Evolutionary conservation across 2,797 vertebrate species (phyloP).

Genomic region (Naso thynnoides): DNA sequence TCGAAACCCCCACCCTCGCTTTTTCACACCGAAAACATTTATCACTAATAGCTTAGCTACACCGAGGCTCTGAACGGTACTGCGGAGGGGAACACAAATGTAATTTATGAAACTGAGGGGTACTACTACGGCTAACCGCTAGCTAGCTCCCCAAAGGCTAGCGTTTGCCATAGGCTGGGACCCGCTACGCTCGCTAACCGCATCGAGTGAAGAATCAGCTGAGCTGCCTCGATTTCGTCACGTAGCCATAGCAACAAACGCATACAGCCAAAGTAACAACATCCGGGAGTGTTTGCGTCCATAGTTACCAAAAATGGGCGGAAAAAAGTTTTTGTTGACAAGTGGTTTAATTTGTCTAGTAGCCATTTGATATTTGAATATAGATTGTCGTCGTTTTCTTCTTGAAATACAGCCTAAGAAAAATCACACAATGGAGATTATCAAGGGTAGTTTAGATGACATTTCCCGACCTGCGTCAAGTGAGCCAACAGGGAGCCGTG

Average conservation of each 20-base stretch:
- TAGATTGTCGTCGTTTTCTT: background rate
- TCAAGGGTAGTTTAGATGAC: conserved; percentile 84
- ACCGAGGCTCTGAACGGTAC: background rate
- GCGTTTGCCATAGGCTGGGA: too few relatives aligned
- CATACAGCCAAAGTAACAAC: conserved; percentile 68
- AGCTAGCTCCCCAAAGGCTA: conserved; percentile 54
- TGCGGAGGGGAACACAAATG: background rate
- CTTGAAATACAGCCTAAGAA: background rate
- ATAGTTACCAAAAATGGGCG: conserved; percentile 61
- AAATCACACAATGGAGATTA: conserved; percentile 84
- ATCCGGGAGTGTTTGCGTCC: conserved; percentile 69
- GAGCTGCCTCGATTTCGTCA: conserved; percentile 45
- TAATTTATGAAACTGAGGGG: conserved; percentile 14
- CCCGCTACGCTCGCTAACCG: conserved; percentile 51
- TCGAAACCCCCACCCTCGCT: conserved; percentile 53
- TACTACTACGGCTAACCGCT: conserved; percentile 48
- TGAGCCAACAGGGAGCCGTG: conserved; percentile 75
- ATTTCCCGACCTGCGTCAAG: conserved; percentile 86
- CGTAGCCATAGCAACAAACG: conserved; percentile 67
- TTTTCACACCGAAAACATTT: conserved; percentile 56
- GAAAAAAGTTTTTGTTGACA: conserved; percentile 5
- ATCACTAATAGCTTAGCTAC: conserved; percentile 11
- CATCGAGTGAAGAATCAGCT: conserved; percentile 54
- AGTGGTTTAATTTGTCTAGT: background rate
- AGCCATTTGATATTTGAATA: background rate